These are phyloP conservation scores for Rhyacichthys aspro DNA, from an alignment of 2,797 vertebrate genomes.

Conservation along the genomic window DNA sequence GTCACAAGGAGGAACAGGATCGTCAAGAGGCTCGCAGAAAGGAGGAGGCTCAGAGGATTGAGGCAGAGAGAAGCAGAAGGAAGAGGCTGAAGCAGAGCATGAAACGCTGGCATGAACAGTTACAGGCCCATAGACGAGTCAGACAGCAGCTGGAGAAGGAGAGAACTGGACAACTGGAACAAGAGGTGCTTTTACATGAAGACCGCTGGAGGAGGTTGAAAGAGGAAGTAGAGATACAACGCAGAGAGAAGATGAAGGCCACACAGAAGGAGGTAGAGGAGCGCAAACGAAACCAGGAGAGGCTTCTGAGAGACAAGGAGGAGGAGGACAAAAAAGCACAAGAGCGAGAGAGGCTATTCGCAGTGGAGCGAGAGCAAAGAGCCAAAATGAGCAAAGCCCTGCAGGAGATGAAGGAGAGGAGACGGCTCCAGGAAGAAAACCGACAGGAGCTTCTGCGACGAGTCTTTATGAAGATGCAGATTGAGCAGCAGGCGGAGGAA, in stretches of 20 bases:
- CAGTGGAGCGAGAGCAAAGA: conserved; percentile 53
- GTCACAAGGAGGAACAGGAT: conserved; percentile 66
- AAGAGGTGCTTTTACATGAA: conserved; percentile 54
- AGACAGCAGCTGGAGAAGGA: conserved; percentile 25
- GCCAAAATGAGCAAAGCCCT: conserved; percentile 58
- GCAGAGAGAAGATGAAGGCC: conserved; percentile 43
- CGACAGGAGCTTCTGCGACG: conserved; percentile 73
- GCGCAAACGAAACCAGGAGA: conserved; percentile 70
- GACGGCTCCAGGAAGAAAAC: conserved; percentile 70
- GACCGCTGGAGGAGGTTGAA: conserved; percentile 62
- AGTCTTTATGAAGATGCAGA: conserved; percentile 74
- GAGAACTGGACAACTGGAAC: conserved; percentile 11
- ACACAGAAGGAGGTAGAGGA: conserved; percentile 45
- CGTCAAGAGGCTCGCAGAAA: conserved; percentile 73
- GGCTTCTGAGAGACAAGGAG: conserved; percentile 57
- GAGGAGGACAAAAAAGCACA: conserved; percentile 39
- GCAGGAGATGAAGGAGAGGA: conserved; percentile 51
- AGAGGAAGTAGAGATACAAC: conserved; percentile 62
- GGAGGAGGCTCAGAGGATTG: conserved; percentile 56
- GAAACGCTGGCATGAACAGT: conserved; percentile 69
- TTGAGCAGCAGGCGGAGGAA: conserved; percentile 70
- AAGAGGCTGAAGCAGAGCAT: conserved; percentile 66
- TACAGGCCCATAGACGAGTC: conserved; percentile 62
- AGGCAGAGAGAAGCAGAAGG: conserved; percentile 63
- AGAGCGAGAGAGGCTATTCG: conserved; percentile 55